A percentile compares a stretch with the other conserved stretches of the same genome.
Evolutionary conservation across 2,113 vertebrate species (phyloP).

Genomic region (Caranx ignobilis): DNA sequence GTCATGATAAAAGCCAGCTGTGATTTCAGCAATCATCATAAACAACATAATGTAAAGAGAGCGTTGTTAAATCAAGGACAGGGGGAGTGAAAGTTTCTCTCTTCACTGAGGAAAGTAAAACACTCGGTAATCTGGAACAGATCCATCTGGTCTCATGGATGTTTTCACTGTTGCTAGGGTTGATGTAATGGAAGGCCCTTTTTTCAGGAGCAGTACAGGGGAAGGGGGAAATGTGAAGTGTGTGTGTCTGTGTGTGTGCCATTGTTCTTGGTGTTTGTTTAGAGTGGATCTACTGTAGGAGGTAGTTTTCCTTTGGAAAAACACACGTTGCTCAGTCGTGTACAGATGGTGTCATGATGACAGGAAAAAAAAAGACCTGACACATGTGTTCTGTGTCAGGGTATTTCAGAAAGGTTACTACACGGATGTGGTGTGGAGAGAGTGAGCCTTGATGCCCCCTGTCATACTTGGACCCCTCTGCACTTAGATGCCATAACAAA

Average conservation of each 20-base stretch:
- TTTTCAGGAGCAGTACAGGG: constrained; percentile 59
- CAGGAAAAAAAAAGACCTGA: constrained; percentile 54
- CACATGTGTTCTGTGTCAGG: constrained; percentile 59
- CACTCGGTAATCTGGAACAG: constrained; percentile 63
- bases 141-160: constrained; percentile 67
- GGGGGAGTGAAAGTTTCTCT: constrained; percentile 51
- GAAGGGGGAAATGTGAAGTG: constrained; percentile 48
- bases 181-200: constrained; percentile 81
- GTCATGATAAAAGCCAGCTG: constrained; percentile 14
- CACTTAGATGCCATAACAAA: constrained; percentile 79
- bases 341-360: constrained; percentile 59
- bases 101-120: constrained; percentile 56
- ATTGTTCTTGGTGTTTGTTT: constrained; percentile 68
- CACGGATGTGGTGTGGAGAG: constrained; percentile 41
- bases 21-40: constrained; percentile 34
- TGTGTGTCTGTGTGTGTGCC: constrained; percentile 37
- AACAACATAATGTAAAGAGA: constrained; percentile 51
- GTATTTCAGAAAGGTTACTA: constrained; percentile 72
- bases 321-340: constrained; percentile 27
- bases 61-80: constrained; percentile 39
- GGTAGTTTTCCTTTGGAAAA: constrained; percentile 54
- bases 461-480: constrained; percentile 57
- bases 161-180: constrained; percentile 80
- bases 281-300: constrained; percentile 10
- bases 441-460: constrained; percentile 55